Percentiles rank a stretch among this genome's conserved stretches.
Evolutionary conservation across 2,113 vertebrate genomes (phyloP).

Genomic region (Actenoides lindsayi): DNA sequence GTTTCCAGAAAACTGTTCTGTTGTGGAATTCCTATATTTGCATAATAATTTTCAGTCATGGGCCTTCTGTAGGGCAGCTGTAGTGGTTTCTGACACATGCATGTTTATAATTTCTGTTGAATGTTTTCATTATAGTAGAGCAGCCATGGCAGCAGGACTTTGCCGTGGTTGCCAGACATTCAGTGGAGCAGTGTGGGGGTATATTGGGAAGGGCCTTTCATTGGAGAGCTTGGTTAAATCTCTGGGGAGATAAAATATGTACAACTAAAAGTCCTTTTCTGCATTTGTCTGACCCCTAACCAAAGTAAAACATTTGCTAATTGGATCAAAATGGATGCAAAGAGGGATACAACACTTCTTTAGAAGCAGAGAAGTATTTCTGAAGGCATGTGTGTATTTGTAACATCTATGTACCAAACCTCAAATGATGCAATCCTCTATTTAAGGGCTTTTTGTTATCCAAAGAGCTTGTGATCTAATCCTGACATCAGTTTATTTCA

Average conservation of each 20-base stretch:
- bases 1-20: not conserved
- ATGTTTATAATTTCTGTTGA: not conserved
- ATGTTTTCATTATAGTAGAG: not conserved
- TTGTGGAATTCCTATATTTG: not conserved
- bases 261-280: not conserved
- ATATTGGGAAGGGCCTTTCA: not conserved
- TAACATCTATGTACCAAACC: not conserved
- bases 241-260: not conserved
- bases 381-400: not conserved
- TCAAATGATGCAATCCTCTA: not conserved
- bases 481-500: not conserved
- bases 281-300: not conserved
- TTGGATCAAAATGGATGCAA: not conserved
- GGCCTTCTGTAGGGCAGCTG: not conserved
- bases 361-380: not conserved
- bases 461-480: not conserved
- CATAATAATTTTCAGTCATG: not conserved
- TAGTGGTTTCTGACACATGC: not conserved
- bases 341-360: not conserved
- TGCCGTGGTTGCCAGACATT: not conserved
- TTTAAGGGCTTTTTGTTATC: conserved; percentile 7
- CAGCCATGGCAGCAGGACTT: not conserved
- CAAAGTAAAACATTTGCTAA: not conserved
- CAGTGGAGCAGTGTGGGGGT: not conserved
- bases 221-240: not conserved